These are phyloP conservation scores for Macropis europaea DNA, from an alignment of 2,888 invertebrate genomes.

Conservation along the genomic window DNA sequence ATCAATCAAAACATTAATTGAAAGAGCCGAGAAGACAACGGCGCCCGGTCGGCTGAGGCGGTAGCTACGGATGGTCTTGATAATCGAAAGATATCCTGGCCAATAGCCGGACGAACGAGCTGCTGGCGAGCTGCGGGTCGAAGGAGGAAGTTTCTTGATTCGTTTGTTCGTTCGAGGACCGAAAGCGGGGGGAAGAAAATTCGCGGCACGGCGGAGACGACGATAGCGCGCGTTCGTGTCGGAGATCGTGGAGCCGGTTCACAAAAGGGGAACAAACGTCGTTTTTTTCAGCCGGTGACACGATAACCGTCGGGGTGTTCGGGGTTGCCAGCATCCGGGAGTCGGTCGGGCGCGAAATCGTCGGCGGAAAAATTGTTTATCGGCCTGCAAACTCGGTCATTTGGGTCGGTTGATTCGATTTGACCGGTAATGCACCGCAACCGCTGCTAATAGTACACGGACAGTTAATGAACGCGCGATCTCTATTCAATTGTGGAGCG, in stretches of 20 bases:
- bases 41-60: constrained; percentile 71
- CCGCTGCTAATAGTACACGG: constrained; percentile 58
- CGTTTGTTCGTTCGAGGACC: constrained; percentile 36
- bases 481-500: constrained; percentile 64
- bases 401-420: constrained; percentile 52
- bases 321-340: too few relatives aligned
- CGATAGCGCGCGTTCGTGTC: constrained; percentile 29
- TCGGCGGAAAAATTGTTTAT: constrained; percentile 45
- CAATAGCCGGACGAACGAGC: constrained; percentile 62
- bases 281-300: constrained; percentile 54
- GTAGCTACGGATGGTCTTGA: constrained; percentile 74
- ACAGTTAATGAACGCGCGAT: constrained; percentile 64
- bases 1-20: constrained; percentile 80
- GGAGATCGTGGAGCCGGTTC: constrained; percentile 28
- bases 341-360: neutral
- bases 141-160: constrained; percentile 48
- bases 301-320: constrained; percentile 60
- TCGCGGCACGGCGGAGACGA: constrained; percentile 54
- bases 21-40: constrained; percentile 79
- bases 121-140: constrained; percentile 3
- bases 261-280: constrained; percentile 49
- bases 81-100: constrained; percentile 77
- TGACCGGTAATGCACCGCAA: constrained; percentile 44
- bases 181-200: constrained; percentile 47
- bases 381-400: constrained; percentile 50